These are phyloP conservation scores for Sicus ferrugineus DNA, from an alignment of 2,888 invertebrate species.

Conservation along the genomic window DNA sequence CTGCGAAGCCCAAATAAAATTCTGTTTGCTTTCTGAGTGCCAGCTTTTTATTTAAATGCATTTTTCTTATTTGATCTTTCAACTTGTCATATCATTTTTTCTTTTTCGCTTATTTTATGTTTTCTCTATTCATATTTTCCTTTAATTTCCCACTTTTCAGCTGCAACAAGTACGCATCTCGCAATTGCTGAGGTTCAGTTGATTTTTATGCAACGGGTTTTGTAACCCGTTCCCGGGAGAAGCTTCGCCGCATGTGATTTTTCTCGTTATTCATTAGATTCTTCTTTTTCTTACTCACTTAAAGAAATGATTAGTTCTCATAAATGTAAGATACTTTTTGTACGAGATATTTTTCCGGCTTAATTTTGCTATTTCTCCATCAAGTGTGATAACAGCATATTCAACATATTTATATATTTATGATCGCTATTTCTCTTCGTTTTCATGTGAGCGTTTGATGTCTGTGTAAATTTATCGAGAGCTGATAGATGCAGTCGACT, in stretches of 20 bases:
- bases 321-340: no score
- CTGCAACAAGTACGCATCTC: neutral
- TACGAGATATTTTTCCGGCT: neutral
- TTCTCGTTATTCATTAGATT: neutral
- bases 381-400: neutral
- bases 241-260: neutral
- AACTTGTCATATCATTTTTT: no score
- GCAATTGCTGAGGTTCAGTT: conserved; percentile 1
- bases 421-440: neutral
- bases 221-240: neutral
- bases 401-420: neutral
- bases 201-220: conserved; percentile 15
- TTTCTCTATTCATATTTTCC: neutral
- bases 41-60: neutral
- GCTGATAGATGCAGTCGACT: no score
- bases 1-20: no score
- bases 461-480: neutral
- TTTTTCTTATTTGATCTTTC: conserved; percentile 13
- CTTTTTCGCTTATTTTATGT: no score
- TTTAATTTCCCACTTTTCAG: neutral
- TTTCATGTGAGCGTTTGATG: neutral
- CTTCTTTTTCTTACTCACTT: neutral
- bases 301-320: no score
- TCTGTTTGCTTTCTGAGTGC: neutral
- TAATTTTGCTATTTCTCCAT: conserved; percentile 17